Conservation (phyloP, 2,113 vertebrate species). For the Pundamilia nyererei region DNA sequence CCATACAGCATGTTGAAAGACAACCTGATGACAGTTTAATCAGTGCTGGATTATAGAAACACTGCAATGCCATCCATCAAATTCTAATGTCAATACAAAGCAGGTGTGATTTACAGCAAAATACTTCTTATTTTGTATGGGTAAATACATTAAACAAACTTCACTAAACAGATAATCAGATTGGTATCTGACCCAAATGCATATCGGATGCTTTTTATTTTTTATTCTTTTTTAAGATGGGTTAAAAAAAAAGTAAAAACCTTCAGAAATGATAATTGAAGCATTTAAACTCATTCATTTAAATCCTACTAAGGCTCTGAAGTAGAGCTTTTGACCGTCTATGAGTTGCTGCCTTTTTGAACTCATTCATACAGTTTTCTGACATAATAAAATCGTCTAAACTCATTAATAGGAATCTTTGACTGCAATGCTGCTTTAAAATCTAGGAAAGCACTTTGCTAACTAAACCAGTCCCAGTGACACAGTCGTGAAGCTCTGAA, state of each 20-base stretch:
- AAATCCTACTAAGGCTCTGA: neutral
- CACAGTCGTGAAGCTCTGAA: neutral
- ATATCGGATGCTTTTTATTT: neutral
- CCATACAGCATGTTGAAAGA: neutral
- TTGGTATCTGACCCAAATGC: neutral
- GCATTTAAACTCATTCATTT: neutral
- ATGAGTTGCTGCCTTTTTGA: neutral
- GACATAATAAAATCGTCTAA: neutral
- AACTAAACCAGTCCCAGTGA: neutral
- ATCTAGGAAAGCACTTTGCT: neutral
- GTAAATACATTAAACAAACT: neutral
- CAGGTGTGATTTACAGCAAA: neutral
- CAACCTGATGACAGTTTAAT: neutral
- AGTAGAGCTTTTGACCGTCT: neutral
- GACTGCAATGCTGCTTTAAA: neutral
- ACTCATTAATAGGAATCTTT: neutral
- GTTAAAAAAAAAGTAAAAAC: fast-evolving
- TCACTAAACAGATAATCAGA: neutral
- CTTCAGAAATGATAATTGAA: neutral
- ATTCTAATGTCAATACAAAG: neutral
- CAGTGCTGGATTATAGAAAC: neutral
- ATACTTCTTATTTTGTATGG: neutral
- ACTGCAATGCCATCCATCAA: neutral
- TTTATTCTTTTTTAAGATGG: neutral
- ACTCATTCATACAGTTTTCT: neutral